These are phyloP conservation scores for Aradophagus sp. DNA, from an alignment of 1,140 invertebrate genomes.

Conservation along the genomic window DNA sequence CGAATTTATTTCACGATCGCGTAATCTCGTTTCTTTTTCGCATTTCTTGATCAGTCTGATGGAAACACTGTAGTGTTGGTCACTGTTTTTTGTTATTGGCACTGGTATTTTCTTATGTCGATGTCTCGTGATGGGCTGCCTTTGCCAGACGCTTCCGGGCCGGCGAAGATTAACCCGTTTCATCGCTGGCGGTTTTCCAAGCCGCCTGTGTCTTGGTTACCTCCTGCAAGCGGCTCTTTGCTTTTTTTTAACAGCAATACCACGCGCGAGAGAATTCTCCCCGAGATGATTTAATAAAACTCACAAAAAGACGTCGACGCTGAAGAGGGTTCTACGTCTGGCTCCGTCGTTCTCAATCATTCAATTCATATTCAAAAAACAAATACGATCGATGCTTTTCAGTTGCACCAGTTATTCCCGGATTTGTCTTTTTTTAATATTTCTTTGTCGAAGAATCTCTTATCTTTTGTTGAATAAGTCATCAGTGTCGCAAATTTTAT, in stretches of 20 bases:
- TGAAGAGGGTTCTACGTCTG: constrained; percentile 66
- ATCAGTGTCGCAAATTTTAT: too few species aligned
- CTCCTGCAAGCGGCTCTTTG: constrained; percentile 26
- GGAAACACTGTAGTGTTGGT: too few species aligned
- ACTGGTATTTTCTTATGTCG: constrained; percentile 4
- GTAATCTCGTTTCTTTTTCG: too few species aligned
- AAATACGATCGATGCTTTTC: constrained; percentile 34
- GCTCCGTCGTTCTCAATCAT: constrained; percentile 53
- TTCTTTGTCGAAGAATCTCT: neutral
- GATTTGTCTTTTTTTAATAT: neutral
- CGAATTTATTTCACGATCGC: too few species aligned
- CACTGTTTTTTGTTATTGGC: constrained; percentile 13
- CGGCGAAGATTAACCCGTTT: constrained; percentile 54
- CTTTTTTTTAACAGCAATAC: constrained; percentile 37
- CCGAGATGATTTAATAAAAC: constrained; percentile 71
- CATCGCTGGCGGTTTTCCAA: constrained; percentile 54
- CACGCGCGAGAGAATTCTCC: constrained; percentile 45
- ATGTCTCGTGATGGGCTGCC: constrained; percentile 30
- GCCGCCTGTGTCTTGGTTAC: constrained; percentile 45
- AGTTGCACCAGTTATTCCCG: constrained; percentile 20
- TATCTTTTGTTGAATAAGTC: too few species aligned
- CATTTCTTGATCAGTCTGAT: too few species aligned
- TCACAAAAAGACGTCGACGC: constrained; percentile 62
- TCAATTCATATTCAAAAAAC: constrained; percentile 34
- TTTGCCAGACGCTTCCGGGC: constrained; percentile 42